Conservation (phyloP, 2,113 vertebrate species). For the Cryptomyrus ogoouensis region DNA sequence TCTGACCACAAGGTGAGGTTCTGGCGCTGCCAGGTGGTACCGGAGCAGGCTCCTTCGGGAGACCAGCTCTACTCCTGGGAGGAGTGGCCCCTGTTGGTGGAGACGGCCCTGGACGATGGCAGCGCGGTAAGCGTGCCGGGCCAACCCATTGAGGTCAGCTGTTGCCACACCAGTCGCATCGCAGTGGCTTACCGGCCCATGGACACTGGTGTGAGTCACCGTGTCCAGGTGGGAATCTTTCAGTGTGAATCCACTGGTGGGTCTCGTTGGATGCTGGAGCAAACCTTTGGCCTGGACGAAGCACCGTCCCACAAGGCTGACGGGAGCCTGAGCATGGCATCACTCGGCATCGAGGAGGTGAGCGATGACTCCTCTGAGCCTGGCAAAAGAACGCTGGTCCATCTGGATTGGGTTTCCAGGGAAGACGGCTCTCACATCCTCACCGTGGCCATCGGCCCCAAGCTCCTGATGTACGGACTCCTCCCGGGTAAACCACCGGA, state of each 20-base stretch:
- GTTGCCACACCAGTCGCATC: slow-evolving; percentile 87
- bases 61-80: slow-evolving; percentile 76
- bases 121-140: slow-evolving; percentile 77
- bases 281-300: slow-evolving; percentile 77
- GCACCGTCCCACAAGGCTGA: slow-evolving; percentile 50
- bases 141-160: slow-evolving; percentile 78
- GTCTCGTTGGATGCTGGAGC: slow-evolving; percentile 88
- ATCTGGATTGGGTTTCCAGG: slow-evolving; percentile 95
- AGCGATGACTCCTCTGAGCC: slow-evolving; percentile 50
- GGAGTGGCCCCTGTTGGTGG: slow-evolving; percentile 88
- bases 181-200: slow-evolving; percentile 78
- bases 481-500: slow-evolving; percentile 79
- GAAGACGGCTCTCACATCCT: slow-evolving; percentile 94
- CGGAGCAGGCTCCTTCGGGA: slow-evolving; percentile 37
- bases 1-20: slow-evolving; percentile 90
- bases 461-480: slow-evolving; percentile 88
- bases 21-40: slow-evolving; percentile 74
- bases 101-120: slow-evolving; percentile 71
- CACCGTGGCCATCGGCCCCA: slow-evolving; percentile 87
- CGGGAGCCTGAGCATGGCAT: slow-evolving; percentile 54
- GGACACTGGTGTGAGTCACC: slow-evolving; percentile 46
- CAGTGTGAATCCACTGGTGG: slow-evolving; percentile 96
- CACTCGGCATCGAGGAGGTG: slow-evolving; percentile 49
- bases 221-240: slow-evolving; percentile 79
- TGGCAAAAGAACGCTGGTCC: slow-evolving; percentile 68